Evolutionary conservation across 35 echinoderm and acorn worm genomes (phyloP), one percentile per base, ranked within the genome.

Genomic region (Chiridota heheva): DNA sequence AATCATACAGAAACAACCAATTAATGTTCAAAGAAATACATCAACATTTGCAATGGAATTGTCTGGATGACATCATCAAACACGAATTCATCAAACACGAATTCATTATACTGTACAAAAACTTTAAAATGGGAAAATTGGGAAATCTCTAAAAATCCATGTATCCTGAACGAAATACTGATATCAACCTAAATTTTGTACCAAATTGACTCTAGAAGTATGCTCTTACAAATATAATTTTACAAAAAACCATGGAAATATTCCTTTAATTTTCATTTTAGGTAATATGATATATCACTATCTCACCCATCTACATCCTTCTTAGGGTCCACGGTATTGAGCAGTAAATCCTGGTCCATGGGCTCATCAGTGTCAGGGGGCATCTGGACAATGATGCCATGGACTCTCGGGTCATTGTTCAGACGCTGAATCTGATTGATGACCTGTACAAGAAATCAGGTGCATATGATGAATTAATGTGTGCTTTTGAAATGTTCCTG

Each of bases 291-390:
- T 12, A 24, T 24, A 0, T 32, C 2, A 65, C 32, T 65, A 31
- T 5, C 90, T 62, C 55, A 91, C 93, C 93, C 93, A 85, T 97
- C 95, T 44, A 98, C 95, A 49, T 92, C 89, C 72, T 98, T 98
- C 60, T 20, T 84, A 7, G 89, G 84, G 61, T 76, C 48, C n/a
- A 98, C 89, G 44, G 85, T 85, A 63, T 98, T 98, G 44, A 84
- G 73, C 16, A 98, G 58, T 29, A 62, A 43, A 84, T 88, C 89
- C 62, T 88, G 64, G 55, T 98, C 95, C 84, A 98, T 91, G 5
- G 88, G 88, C n/a, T 91, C 82, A 22, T 91, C 89, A 2, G 84
- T 80, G 35, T 98, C 95, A 49, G 89, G 89, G 8, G 95, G 95
- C 89, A 98, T 83, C 72, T 98, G 95, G 24, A 98, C 89, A 18